Evolutionary conservation across 2,888 invertebrate genomes (phyloP), one percentile per base, ranked within the genome.

Genomic region (Synanthedon vespiformis): DNA sequence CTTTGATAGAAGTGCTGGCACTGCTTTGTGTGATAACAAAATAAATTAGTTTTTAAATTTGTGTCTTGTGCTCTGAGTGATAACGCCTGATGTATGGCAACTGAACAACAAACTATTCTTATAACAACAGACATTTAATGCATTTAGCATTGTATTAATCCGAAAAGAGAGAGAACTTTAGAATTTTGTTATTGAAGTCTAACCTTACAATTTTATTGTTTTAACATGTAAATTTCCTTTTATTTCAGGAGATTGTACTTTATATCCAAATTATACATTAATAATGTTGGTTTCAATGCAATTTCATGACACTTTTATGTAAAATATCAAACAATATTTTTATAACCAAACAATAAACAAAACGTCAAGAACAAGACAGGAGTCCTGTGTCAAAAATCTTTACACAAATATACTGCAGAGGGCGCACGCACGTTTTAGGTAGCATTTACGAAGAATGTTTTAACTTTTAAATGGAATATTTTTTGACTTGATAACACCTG

Each of bases 21-120:
- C 55, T 66, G 73, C 72, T 80, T 80, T 58, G 64, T 64, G 65
- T 77, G 72, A 70, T 73, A 75, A 77, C 63, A 74, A 62, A 68
- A 65, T 51, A 75, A 61, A 62, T 78, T 70, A 72, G 65, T 63
- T 62, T 64, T 66, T 41, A 56, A 50, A 58, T 63, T 72, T 59
- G 53, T 62, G 61, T 64, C 58, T 51, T 54, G 53, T 55, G 61
- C 50, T 55, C 61, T 60, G 44, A 60, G 58, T 57, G 63, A 54
- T 56, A 64, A 56, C 55, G 61, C 59, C 57, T 62, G 63, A 56
- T 58, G 55, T 57, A 68, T 49, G 34, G 69, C 53, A 55, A 55
- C 54, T 53, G 56, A 58, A 63, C 55, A 61, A 56, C 53, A 14
- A 13, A 44, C 13, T 44, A 44, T 13, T 44, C 44, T n/a, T 44